These are phyloP conservation scores for Donacobius atricapilla DNA, from an alignment of 2,113 vertebrate species.

Conservation along the genomic window DNA sequence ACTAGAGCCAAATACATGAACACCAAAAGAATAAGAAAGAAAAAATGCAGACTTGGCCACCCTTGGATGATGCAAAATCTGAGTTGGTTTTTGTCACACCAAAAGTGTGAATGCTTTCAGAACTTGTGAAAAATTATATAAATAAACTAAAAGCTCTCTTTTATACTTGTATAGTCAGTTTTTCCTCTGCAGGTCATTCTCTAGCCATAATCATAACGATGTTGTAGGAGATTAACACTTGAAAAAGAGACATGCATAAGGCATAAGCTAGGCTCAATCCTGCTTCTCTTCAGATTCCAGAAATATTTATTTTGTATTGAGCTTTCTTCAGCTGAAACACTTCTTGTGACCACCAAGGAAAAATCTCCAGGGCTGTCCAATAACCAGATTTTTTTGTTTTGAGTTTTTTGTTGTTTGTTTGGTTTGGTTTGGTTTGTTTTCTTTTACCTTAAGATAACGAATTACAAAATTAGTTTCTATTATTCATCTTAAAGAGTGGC, in stretches of 20 bases:
- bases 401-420: neutral
- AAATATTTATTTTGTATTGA: neutral
- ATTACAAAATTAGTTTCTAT: neutral
- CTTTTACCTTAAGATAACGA: neutral
- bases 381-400: neutral
- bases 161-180: neutral
- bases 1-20: neutral
- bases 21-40: neutral
- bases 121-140: neutral
- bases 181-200: neutral
- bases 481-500: neutral
- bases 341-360: neutral
- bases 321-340: neutral
- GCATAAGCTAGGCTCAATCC: neutral
- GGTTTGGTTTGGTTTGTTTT: neutral
- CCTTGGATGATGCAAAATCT: neutral
- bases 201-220: rapidly evolving
- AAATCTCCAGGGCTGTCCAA: neutral
- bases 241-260: neutral
- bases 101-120: neutral
- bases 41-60: neutral
- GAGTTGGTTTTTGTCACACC: neutral
- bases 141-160: neutral
- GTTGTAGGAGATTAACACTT: neutral
- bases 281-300: neutral